Evolutionary conservation across 2,888 invertebrate species (phyloP).

Genomic region (Metallyticus violacea): DNA sequence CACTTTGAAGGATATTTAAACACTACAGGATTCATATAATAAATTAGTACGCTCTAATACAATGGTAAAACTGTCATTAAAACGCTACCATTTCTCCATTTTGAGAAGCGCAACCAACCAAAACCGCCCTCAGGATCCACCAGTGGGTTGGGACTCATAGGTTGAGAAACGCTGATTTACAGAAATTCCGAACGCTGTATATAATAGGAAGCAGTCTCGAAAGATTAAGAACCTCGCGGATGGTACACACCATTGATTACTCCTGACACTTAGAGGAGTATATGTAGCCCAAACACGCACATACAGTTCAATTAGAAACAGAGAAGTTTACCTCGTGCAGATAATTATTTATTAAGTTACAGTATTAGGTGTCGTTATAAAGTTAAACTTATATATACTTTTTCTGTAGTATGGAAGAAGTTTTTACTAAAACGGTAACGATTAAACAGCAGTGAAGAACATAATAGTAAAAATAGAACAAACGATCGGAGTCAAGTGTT

Average conservation of each 20-base stretch:
- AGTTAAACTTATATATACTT: neutral
- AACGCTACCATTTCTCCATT: no score
- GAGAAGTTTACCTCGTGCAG: neutral
- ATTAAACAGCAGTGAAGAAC: neutral
- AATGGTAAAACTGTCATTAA: no score
- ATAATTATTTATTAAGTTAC: neutral
- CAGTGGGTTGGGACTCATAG: no score
- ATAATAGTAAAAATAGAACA: neutral
- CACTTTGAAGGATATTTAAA: no score
- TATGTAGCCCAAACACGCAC: neutral
- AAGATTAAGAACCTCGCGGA: neutral
- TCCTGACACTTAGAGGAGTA: neutral
- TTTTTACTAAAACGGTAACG: neutral
- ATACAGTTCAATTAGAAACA: neutral
- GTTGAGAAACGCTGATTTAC: no score
- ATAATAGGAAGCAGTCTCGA: no score
- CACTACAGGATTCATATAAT: no score
- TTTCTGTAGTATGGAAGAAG: neutral
- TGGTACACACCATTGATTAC: neutral
- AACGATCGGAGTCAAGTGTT: neutral
- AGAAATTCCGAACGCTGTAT: neutral
- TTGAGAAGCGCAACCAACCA: no score
- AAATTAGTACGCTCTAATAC: no score
- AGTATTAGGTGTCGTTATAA: neutral
- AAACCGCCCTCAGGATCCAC: no score